Percentiles rank a stretch among this genome's conserved stretches.
phyloP scores from a whole-genome alignment of 2,113 vertebrate genomes.

The Edolisoma coerulescens region DNA sequence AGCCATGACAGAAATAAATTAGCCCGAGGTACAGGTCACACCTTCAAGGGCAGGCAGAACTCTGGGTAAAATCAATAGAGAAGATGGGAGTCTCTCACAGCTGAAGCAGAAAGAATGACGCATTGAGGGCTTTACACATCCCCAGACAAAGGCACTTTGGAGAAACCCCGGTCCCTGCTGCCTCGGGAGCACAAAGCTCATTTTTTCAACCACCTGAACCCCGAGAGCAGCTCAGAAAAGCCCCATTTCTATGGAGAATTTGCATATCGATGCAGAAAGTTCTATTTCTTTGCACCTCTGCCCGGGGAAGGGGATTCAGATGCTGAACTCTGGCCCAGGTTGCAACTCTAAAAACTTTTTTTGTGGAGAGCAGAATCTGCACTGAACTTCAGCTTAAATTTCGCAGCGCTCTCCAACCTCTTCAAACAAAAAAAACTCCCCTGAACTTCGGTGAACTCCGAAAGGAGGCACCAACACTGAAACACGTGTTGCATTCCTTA shows the following conservation, averaged over 20 bases:
- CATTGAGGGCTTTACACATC: constrained; percentile 51
- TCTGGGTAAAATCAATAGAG: constrained; percentile 73
- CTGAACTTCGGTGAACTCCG: background rate
- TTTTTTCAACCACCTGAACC: constrained; percentile 60
- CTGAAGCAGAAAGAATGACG: constrained; percentile 67
- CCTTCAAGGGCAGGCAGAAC: constrained; percentile 71
- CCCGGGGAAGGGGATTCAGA: background rate
- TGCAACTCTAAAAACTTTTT: background rate
- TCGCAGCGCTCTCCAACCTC: background rate
- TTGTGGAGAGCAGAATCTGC: background rate
- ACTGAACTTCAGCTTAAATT: background rate
- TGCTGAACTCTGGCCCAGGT: background rate
- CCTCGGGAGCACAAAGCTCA: background rate
- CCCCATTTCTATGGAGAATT: background rate
- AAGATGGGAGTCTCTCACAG: constrained; percentile 64
- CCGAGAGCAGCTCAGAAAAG: constrained; percentile 21
- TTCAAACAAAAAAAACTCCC: background rate
- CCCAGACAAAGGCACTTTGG: constrained; percentile 68
- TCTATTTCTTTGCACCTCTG: background rate
- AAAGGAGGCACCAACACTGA: background rate
- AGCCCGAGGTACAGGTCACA: constrained; percentile 77
- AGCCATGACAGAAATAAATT: constrained; percentile 78
- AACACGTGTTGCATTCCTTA: background rate
- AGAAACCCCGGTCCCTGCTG: constrained; percentile 22
- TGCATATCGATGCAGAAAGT: background rate